phyloP scores from a whole-genome alignment of 2,888 invertebrate genomes.

The Scaptomyza parva region DNA sequence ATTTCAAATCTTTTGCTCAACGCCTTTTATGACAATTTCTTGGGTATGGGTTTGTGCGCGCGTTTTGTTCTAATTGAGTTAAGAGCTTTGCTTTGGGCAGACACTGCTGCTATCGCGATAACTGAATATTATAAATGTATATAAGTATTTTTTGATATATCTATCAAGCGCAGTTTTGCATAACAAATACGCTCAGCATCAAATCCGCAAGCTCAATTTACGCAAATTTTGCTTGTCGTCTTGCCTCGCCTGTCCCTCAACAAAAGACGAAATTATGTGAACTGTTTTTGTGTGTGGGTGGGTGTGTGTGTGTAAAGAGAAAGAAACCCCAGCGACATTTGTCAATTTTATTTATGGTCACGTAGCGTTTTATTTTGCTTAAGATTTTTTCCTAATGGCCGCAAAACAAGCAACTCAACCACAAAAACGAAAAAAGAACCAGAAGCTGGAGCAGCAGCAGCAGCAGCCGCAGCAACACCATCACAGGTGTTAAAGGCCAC shows the following conservation, averaged over 20 bases:
- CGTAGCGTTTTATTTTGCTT: constrained; percentile 67
- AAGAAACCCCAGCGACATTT: constrained; percentile 51
- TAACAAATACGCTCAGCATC: constrained; percentile 53
- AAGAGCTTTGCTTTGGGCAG: constrained; percentile 47
- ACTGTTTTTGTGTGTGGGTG: background rate
- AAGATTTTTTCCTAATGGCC: constrained; percentile 64
- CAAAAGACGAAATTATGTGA: constrained; percentile 8
- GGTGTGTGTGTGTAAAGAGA: constrained; percentile 10
- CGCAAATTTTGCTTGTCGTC: constrained; percentile 26
- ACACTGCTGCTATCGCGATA: constrained; percentile 39
- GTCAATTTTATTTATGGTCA: constrained; percentile 79
- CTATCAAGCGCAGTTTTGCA: constrained; percentile 64
- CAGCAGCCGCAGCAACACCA: constrained; percentile 28
- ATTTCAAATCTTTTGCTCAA: constrained; percentile 48
- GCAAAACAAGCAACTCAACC: constrained; percentile 39
- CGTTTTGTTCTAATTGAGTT: constrained; percentile 66
- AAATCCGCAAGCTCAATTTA: constrained; percentile 70
- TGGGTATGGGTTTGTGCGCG: constrained; percentile 16
- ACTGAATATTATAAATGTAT: constrained; percentile 39
- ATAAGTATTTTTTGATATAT: constrained; percentile 42
- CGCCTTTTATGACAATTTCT: constrained; percentile 51
- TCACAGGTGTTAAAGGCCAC: constrained; percentile 77
- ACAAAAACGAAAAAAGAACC: no score
- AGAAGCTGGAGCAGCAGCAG: constrained; percentile 14
- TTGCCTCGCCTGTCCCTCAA: constrained; percentile 19